Percentiles rank a stretch among this genome's conserved stretches.
Conservation (phyloP, 2,113 vertebrate species). For the Guaruba guarouba region DNA sequence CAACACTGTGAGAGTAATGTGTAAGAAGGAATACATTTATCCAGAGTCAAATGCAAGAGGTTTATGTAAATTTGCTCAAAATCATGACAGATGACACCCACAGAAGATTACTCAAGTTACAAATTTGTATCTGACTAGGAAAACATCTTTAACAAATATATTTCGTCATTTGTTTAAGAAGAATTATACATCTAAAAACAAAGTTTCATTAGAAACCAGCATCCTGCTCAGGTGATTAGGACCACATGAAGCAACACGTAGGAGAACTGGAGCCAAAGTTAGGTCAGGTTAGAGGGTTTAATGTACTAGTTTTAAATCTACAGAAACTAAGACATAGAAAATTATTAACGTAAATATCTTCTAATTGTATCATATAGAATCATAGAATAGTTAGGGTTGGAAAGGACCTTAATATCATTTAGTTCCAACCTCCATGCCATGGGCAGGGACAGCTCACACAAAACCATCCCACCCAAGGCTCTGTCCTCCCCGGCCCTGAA, state of each 20-base stretch:
- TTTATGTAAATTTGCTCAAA: neutral
- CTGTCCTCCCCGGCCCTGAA: too few species aligned
- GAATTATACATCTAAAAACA: neutral
- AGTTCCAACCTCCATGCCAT: too few species aligned
- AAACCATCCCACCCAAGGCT: too few species aligned
- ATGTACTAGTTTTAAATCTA: neutral
- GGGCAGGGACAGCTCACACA: too few species aligned
- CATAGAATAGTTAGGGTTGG: too few species aligned
- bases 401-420: too few species aligned
- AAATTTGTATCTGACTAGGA: neutral
- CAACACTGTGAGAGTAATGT: neutral
- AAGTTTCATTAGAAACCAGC: neutral
- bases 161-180: neutral
- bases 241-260: neutral
- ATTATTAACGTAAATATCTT: neutral
- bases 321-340: neutral
- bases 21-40: neutral
- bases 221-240: neutral
- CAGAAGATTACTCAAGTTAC: neutral
- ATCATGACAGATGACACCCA: neutral
- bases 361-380: neutral
- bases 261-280: neutral
- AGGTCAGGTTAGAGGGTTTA: neutral
- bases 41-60: neutral
- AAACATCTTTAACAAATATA: neutral